Base-by-base conservation (phyloP, 2,888 invertebrate genomes). In the Caenorhabditis sinica region DNA sequence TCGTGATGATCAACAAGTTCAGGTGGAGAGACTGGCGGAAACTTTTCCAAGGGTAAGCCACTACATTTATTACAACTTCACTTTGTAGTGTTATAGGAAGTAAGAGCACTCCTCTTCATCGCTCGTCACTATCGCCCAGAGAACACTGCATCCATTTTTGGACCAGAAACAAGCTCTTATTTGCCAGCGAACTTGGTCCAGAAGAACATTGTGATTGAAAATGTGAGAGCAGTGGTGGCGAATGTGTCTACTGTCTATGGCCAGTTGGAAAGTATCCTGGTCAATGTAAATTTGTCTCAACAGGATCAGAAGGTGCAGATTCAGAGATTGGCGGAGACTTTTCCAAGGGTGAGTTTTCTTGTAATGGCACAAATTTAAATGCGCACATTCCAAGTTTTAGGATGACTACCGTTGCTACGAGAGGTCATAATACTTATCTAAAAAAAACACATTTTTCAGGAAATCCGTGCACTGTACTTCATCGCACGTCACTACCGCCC, bases 401-500 rank as follows among this genome's bases (percentile, higher is more conserved):
- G 33, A 6, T 9, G 33, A 9, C 4, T 6, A 36, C 4, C 33
- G 4, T 20, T 51, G 20, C 4, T 51, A 9, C 11, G 11, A n/a
- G n/a, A n/a, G n/a, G n/a, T n/a, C n/a, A n/a, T n/a, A n/a, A n/a
- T n/a, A n/a, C n/a, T n/a, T n/a, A n/a, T n/a, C n/a, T n/a, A n/a
- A n/a, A n/a, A n/a, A n/a, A n/a, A n/a, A n/a, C n/a, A n/a, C 23
- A 25, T 11, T 53, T 40, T 63, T 60, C 61, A 63, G 63, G 63
- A 63, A 43, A 23, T 63, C 17, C 23, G 63, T 3, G 43, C 43
- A 0, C n/a, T 63, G 63, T 63, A 40, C 43, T 63, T 63, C 25
- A 63, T 63, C 23, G 63, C 63, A 28, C 43, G 43, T 33, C 63
- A 63, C 23, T 63, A 63, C 8, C 63, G 63, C 17, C 63, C 63